Conservation (phyloP, 2,888 invertebrate species). For the Coenonympha arcania region DNA sequence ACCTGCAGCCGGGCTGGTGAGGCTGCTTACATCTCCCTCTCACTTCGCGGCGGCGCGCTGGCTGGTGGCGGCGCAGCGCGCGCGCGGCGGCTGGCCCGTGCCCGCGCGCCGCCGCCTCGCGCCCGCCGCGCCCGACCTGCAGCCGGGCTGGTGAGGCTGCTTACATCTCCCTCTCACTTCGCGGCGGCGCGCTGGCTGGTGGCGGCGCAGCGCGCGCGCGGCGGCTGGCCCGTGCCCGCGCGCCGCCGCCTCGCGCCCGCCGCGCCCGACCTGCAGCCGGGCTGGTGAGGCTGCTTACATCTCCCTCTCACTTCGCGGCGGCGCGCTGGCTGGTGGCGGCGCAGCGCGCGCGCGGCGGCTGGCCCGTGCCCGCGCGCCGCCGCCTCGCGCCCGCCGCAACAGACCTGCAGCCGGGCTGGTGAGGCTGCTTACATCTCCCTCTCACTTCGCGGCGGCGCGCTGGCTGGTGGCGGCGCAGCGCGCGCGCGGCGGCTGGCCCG, state of each 20-base stretch:
- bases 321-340: slow-evolving; percentile 92
- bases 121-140: slow-evolving; percentile 82
- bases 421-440: too few relatives aligned
- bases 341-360: slow-evolving; percentile 89
- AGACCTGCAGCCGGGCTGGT: slow-evolving; percentile 90
- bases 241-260: slow-evolving; percentile 84
- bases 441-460: slow-evolving; percentile 88
- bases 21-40: too few relatives aligned
- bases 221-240: slow-evolving; percentile 95
- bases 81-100: slow-evolving; percentile 91
- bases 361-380: slow-evolving; percentile 93
- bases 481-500: slow-evolving; percentile 90
- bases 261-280: slow-evolving; percentile 84
- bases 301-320: slow-evolving; percentile 87
- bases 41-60: slow-evolving; percentile 93
- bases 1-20: slow-evolving; percentile 89
- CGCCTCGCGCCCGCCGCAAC: slow-evolving; percentile 83
- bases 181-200: slow-evolving; percentile 96
- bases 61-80: slow-evolving; percentile 90
- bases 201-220: slow-evolving; percentile 83
- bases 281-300: slow-evolving; percentile 84
- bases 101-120: slow-evolving; percentile 88
- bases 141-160: slow-evolving; percentile 86
- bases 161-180: too few relatives aligned
- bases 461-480: slow-evolving; percentile 95